A percentile compares a stretch with the other conserved stretches of the same genome.
Evolutionary conservation across 1,140 invertebrate genomes (phyloP).

Genomic region (Venustaconcha ellipsiformis): DNA sequence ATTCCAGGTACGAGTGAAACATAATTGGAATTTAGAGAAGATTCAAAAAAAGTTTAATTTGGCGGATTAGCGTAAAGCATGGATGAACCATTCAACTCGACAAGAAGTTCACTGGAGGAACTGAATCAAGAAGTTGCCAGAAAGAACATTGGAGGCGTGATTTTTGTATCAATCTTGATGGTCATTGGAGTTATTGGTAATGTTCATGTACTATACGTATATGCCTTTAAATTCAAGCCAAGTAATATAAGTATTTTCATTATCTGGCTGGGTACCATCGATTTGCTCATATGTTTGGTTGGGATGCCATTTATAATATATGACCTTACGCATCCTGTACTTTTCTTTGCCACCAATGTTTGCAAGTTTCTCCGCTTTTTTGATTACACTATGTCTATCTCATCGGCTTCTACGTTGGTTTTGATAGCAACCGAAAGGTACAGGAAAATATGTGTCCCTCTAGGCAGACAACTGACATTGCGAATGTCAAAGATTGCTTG

Average conservation of each 20-base stretch:
- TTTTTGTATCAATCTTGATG: slow-evolving; percentile 32
- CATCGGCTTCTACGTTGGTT: slow-evolving; percentile 36
- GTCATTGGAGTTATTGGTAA: slow-evolving; percentile 49
- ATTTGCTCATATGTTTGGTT: slow-evolving; percentile 49
- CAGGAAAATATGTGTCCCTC: slow-evolving; percentile 44
- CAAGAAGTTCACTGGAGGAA: slow-evolving; percentile 70
- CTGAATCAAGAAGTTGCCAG: slow-evolving; percentile 76
- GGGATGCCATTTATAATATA: slow-evolving; percentile 48
- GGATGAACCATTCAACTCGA: slow-evolving; percentile 82
- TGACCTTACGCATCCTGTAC: slow-evolving; percentile 37
- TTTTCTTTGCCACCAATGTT: slow-evolving; percentile 29
- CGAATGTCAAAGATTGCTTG: slow-evolving; percentile 35
- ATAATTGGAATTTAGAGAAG: no score
- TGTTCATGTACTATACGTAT: slow-evolving; percentile 46
- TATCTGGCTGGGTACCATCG: slow-evolving; percentile 38
- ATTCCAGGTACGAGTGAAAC: no score
- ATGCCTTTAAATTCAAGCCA: slow-evolving; percentile 37
- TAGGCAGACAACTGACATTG: slow-evolving; percentile 19
- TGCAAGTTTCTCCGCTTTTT: slow-evolving; percentile 48
- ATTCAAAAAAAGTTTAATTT: no score
- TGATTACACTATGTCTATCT: slow-evolving; percentile 43
- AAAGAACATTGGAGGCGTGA: slow-evolving; percentile 33
- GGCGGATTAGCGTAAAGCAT: slow-evolving; percentile 72
- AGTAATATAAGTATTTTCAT: slow-evolving; percentile 45
- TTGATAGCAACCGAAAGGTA: slow-evolving; percentile 52